Conservation (phyloP, 2,888 invertebrate genomes). For the Luperina testacea region DNA sequence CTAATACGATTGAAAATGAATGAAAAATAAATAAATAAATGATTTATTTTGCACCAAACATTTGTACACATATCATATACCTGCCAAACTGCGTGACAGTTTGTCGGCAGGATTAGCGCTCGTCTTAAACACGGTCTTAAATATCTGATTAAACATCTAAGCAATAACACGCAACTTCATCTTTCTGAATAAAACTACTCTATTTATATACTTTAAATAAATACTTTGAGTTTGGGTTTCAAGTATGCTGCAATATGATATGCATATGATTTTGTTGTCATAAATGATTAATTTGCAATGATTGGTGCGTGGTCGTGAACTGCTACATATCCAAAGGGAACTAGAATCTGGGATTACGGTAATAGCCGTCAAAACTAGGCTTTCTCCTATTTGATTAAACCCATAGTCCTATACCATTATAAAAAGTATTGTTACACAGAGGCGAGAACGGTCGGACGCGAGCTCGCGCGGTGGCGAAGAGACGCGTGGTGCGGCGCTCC, state of each 20-base stretch:
- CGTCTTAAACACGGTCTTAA: no score
- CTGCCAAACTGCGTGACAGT: no score
- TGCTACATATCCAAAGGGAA: not conserved
- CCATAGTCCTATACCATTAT: not conserved
- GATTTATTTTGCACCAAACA: no score
- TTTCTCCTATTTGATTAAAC: not conserved
- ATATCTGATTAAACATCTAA: no score
- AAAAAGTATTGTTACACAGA: constrained; percentile 58
- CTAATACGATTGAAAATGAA: not conserved
- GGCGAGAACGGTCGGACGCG: constrained; percentile 81
- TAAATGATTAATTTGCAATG: not conserved
- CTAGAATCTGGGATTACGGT: not conserved
- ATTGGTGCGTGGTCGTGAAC: not conserved
- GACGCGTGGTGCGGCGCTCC: constrained; percentile 84
- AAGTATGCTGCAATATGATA: not conserved
- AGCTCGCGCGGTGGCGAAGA: constrained; percentile 80
- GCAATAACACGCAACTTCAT: no score
- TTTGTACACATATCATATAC: no score
- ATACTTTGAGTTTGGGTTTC: not conserved
- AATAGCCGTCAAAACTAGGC: not conserved
- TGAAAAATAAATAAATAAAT: no score
- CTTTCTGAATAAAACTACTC: not conserved
- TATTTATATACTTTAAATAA: not conserved
- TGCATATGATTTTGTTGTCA: not conserved
- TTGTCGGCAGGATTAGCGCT: no score